Evolutionary conservation across 1,140 invertebrate species (phyloP).

Genomic region (Helicoverpa armigera): DNA sequence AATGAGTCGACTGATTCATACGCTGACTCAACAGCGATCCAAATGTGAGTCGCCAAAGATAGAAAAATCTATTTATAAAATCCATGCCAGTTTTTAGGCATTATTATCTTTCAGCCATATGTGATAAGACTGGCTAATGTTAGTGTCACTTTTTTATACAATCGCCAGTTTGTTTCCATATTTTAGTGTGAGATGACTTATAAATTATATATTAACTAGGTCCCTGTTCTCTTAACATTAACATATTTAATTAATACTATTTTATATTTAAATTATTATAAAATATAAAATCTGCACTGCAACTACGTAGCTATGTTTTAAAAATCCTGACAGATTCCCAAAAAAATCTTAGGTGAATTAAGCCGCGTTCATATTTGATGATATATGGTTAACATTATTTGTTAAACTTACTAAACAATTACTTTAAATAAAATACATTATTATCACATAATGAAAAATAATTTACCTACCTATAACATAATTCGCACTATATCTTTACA

Average conservation of each 20-base stretch:
- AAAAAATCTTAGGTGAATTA: too few relatives aligned
- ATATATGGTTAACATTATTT: too few relatives aligned
- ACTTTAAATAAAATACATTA: slow-evolving; percentile 27
- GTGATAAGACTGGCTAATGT: not conserved
- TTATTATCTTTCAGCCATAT: not conserved
- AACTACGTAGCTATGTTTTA: too few relatives aligned
- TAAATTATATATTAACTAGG: not conserved
- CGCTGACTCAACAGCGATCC: too few relatives aligned
- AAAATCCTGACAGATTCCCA: too few relatives aligned
- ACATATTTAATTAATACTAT: slow-evolving; percentile 34
- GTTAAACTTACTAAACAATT: slow-evolving; percentile 17
- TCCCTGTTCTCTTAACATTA: not conserved
- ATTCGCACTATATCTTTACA: not conserved
- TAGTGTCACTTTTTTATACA: not conserved
- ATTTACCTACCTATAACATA: slow-evolving; percentile 30
- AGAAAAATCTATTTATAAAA: too few relatives aligned
- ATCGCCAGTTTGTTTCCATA: not conserved
- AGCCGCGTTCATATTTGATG: too few relatives aligned
- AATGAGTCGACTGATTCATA: too few relatives aligned
- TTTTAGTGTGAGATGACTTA: not conserved
- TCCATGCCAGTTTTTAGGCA: too few relatives aligned
- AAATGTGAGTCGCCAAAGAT: too few relatives aligned
- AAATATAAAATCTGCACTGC: too few relatives aligned
- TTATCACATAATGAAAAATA: slow-evolving; percentile 34
- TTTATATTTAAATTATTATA: not conserved